Percentiles rank a stretch among this genome's conserved stretches.
Conservation (phyloP, 2,113 vertebrate genomes). For the Rhea americana region DNA sequence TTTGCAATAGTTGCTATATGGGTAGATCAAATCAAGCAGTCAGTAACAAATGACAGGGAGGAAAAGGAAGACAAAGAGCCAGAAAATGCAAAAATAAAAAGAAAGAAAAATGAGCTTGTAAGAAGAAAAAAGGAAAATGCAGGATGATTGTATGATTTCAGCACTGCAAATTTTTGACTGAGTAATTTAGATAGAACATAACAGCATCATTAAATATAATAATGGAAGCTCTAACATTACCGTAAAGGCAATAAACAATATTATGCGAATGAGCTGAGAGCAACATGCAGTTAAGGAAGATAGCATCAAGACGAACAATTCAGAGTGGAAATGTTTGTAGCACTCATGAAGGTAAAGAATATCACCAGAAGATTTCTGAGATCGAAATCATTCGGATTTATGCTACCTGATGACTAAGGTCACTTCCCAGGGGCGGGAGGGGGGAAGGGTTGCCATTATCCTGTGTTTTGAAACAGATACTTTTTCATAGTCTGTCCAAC, state of each 20-base stretch:
- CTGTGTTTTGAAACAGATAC: neutral
- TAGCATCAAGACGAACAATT: accelerated
- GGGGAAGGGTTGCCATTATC: too few species aligned
- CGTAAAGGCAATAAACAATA: neutral
- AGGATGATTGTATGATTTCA: neutral
- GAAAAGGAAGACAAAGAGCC: neutral
- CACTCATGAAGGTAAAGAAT: neutral
- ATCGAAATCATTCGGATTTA: neutral
- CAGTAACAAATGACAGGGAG: neutral
- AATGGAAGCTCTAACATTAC: neutral
- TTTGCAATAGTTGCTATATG: neutral
- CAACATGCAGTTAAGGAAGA: neutral
- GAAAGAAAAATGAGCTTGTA: neutral
- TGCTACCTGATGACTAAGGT: neutral
- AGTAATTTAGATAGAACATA: neutral
- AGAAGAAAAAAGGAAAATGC: neutral
- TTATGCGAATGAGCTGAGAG: neutral
- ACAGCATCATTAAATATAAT: neutral
- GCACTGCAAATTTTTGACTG: neutral
- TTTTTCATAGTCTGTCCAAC: neutral
- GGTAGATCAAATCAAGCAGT: neutral
- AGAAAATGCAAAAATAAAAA: neutral
- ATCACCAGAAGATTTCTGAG: neutral
- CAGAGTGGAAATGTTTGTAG: neutral
- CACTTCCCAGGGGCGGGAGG: neutral